Conservation (phyloP, 2,797 vertebrate species). For the Coregonus ussuriensis region DNA sequence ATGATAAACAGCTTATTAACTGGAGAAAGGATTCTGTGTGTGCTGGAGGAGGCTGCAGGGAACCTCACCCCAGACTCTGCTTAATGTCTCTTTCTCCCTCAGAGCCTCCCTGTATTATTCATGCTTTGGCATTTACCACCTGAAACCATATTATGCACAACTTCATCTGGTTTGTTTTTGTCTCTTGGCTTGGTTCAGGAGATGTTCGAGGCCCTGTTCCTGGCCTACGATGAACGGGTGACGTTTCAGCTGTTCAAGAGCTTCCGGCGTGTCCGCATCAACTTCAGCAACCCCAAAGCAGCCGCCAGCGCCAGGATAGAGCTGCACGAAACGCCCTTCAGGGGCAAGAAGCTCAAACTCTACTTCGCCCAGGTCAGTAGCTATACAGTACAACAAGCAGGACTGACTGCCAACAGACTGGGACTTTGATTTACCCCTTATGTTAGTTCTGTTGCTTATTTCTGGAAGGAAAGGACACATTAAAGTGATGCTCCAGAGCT, state of each 20-base stretch:
- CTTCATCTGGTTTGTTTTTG: conserved; percentile 3
- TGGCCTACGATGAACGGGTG: conserved; percentile 81
- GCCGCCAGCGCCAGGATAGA: conserved; percentile 86
- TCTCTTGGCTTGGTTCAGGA: conserved; percentile 69
- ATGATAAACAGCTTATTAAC: not conserved
- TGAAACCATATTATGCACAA: conserved; percentile 1
- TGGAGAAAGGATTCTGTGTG: not conserved
- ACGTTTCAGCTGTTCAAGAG: conserved; percentile 88
- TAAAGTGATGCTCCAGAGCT: not conserved
- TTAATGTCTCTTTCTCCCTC: not conserved
- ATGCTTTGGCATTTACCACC: conserved; percentile 32
- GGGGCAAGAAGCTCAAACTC: conserved; percentile 86
- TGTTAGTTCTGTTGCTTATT: too few relatives aligned
- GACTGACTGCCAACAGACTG: not conserved
- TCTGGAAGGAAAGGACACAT: not conserved
- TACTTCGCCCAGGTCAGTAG: conserved; percentile 84
- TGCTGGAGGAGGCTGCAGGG: not conserved
- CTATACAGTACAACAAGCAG: not conserved
- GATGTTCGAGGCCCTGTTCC: conserved; percentile 85
- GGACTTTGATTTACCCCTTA: not conserved
- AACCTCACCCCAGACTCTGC: not conserved
- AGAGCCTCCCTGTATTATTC: conserved; percentile 16
- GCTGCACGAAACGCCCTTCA: conserved; percentile 86
- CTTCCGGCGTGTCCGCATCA: conserved; percentile 84
- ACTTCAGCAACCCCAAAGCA: conserved; percentile 84